Percentiles rank a stretch among this genome's conserved stretches.
Evolutionary conservation across 2,113 vertebrate species (phyloP).

Genomic region (Dinomys branickii): DNA sequence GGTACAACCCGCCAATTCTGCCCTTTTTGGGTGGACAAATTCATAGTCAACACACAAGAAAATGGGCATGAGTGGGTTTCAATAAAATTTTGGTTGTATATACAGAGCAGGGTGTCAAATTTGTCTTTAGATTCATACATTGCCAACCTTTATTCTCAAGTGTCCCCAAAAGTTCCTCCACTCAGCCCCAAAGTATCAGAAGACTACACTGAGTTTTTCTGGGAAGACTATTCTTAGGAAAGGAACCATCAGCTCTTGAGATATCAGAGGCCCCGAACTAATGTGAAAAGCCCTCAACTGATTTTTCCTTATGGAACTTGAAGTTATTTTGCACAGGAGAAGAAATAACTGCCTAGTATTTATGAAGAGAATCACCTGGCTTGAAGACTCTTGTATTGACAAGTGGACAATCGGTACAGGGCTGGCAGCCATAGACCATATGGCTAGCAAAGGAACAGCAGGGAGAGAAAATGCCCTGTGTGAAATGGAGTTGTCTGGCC

Average conservation of each 20-base stretch:
- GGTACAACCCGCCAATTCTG: background rate
- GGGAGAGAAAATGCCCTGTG: background rate
- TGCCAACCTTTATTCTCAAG: background rate
- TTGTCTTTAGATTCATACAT: background rate
- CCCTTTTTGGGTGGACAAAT: background rate
- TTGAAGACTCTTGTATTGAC: background rate
- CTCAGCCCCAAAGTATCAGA: background rate
- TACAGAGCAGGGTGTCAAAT: background rate
- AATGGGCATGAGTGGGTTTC: background rate
- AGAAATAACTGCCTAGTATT: background rate
- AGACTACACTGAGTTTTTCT: background rate
- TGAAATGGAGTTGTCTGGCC: background rate
- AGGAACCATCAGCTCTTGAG: background rate
- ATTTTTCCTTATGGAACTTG: background rate
- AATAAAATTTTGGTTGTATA: background rate
- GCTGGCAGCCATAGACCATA: background rate
- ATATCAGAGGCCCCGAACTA: background rate
- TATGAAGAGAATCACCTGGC: background rate
- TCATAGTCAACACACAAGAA: background rate
- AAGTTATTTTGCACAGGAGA: background rate
- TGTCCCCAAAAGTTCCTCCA: background rate
- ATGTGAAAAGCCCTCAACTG: background rate
- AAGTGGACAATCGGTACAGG: background rate
- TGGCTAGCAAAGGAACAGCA: background rate
- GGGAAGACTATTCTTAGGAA: background rate